Evolutionary conservation across 2,797 vertebrate genomes (phyloP).

Genomic region (Pipistrellus kuhlii): DNA sequence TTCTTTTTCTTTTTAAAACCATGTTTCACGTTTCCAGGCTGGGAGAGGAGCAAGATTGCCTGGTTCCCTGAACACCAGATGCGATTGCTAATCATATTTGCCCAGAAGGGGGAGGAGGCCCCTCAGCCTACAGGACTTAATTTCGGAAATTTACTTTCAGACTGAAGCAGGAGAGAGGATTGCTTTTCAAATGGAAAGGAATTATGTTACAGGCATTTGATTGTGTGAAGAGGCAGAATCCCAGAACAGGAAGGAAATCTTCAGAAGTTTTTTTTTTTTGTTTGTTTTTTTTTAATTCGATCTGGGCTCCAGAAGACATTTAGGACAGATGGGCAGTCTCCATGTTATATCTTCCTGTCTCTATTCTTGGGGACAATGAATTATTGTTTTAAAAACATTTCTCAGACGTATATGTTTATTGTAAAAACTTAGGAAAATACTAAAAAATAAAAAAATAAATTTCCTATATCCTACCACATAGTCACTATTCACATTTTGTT

Average conservation of each 20-base stretch:
- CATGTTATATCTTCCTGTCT: not conserved
- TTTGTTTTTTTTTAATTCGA: slow-evolving; percentile 48
- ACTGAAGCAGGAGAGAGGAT: slow-evolving; percentile 43
- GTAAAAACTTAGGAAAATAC: slow-evolving; percentile 21
- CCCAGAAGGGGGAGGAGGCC: not conserved
- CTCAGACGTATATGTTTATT: not conserved
- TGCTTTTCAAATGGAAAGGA: slow-evolving; percentile 62
- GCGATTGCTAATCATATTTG: slow-evolving; percentile 41
- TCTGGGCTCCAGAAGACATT: slow-evolving; percentile 55
- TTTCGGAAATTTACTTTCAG: slow-evolving; percentile 63
- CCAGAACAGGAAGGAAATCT: slow-evolving; percentile 77
- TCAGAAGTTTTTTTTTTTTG: slow-evolving; percentile 52
- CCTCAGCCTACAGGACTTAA: slow-evolving; percentile 36
- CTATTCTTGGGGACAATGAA: not conserved
- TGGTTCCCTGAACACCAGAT: slow-evolving; percentile 18
- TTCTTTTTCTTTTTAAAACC: not conserved
- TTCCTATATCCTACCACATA: not conserved
- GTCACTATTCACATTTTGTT: not conserved
- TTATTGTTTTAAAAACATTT: slow-evolving; percentile 36
- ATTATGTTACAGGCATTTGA: slow-evolving; percentile 68
- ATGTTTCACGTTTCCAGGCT: slow-evolving; percentile 74
- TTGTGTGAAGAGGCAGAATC: slow-evolving; percentile 53
- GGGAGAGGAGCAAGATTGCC: not conserved
- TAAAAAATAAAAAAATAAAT: slow-evolving; percentile 52
- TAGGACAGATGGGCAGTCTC: slow-evolving; percentile 42